Percentiles rank a stretch among this genome's conserved stretches.
Evolutionary conservation across 2,113 vertebrate genomes (phyloP).

Genomic region (Platichthys flesus): DNA sequence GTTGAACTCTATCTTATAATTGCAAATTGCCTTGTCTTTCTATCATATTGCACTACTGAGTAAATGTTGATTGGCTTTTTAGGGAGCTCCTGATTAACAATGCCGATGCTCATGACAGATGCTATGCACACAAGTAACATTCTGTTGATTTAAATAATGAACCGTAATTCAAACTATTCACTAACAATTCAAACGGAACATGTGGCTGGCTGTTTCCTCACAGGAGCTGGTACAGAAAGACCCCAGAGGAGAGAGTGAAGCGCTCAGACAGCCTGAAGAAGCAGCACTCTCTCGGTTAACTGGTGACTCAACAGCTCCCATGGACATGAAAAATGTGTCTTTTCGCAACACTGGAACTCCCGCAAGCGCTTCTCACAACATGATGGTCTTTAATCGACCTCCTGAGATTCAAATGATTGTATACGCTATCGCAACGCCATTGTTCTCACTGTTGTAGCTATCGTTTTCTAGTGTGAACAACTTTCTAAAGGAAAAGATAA

Average conservation of each 20-base stretch:
- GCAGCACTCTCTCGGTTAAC: slow-evolving; percentile 80
- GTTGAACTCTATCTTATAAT: background rate
- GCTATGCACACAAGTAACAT: background rate
- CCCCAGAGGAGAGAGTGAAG: slow-evolving; percentile 77
- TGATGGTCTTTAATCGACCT: slow-evolving; percentile 13
- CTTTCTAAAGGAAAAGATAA: background rate
- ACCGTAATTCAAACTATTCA: background rate
- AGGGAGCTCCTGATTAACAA: no score
- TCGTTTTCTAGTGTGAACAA: background rate
- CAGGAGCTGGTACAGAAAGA: slow-evolving; percentile 82
- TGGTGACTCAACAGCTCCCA: background rate
- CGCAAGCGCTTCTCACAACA: slow-evolving; percentile 44
- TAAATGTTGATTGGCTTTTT: no score
- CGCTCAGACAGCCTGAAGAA: slow-evolving; percentile 79
- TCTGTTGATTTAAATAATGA: background rate
- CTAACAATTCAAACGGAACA: background rate
- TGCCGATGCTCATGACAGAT: background rate
- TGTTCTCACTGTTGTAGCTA: slow-evolving; percentile 15
- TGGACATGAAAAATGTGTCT: background rate
- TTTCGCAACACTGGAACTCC: background rate
- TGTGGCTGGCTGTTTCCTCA: slow-evolving; percentile 7
- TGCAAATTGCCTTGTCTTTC: background rate
- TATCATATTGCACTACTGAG: background rate
- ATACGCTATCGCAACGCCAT: slow-evolving; percentile 1
- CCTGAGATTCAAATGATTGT: slow-evolving; percentile 41